Base-by-base conservation (phyloP, 2,113 vertebrate species). In the Chamaea fasciata region DNA sequence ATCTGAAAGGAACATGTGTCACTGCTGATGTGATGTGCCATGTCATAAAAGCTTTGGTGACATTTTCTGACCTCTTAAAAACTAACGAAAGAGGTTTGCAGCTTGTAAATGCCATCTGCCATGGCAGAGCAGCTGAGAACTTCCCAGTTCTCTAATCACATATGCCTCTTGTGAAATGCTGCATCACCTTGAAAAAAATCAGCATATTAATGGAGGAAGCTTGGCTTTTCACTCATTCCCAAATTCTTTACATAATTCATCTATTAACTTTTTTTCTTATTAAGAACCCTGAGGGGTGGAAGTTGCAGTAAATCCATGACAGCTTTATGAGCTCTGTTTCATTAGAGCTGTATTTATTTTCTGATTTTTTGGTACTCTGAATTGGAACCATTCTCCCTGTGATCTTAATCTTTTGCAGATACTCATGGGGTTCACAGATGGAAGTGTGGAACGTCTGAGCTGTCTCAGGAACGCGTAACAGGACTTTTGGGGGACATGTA, bases 201-300 rank as follows among this genome's bases (percentile, higher is more conserved):
- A 89, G 92, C 92, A 82, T 93, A 68, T 83, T 89, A 81, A 92
- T 84, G 88, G 64, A 87, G 69, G 90, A 93, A 94, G 81, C 83
- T 92, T 93, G 92, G 94, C 37, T 11, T 86, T 92, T 93, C 85
- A 83, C 50, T 92, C 76, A 69, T 87, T 95, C 88, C 60, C 79
- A 68, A 68, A 50, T 92, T 93, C 73, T 83, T 94, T 92, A 87
- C 41, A 33, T 96, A 95, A 96, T 92, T 96, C 76, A 89, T 86
- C 73, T 92, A 46, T 86, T 93, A 95, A 89, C 6, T 89, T 71
- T 89, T 90, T 78, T 81, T 27, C 87, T 78, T 90, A 60, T 84
- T 92, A 71, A 81, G 83, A 92, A 35, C 80, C 86, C 57, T 79
- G 83, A 76, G 62, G 75, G 78, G 37, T 83, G 65, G 88, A 95